Evolutionary conservation across 2,797 vertebrate species (phyloP).

Genomic region (Eospalax fontanierii): DNA sequence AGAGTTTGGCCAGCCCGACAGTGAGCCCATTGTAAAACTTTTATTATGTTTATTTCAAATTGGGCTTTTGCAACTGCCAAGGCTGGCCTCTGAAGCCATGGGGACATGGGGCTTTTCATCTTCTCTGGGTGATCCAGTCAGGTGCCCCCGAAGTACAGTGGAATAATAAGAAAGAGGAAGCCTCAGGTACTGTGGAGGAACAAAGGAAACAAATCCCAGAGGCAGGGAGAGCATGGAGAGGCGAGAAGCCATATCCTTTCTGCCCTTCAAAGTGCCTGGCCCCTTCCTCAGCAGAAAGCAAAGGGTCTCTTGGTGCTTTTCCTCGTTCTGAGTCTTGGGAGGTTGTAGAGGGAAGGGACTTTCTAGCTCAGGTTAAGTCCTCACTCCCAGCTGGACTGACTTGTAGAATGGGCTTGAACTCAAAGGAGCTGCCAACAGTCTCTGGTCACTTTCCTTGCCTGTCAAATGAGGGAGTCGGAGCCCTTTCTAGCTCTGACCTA

Average conservation of each 20-base stretch:
- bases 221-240: neutral
- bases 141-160: neutral
- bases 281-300: neutral
- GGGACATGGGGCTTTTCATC: neutral
- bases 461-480: neutral
- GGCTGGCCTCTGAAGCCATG: neutral
- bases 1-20: neutral
- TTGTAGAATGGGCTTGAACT: neutral
- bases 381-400: neutral
- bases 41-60: slow-evolving; percentile 36
- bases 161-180: neutral
- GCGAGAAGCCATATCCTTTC: too few species aligned
- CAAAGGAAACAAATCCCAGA: neutral
- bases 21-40: slow-evolving; percentile 1
- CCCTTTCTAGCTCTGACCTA: neutral
- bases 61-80: neutral
- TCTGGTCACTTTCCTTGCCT: neutral
- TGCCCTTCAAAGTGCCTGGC: neutral
- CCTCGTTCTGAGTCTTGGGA: neutral
- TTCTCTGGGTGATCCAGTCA: neutral
- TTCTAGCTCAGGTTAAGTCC: neutral
- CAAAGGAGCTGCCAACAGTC: too few species aligned
- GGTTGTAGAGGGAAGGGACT: neutral
- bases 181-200: neutral
- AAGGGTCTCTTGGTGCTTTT: neutral